A percentile compares a stretch with the other conserved stretches of the same genome.
These are phyloP conservation scores for Eolophus roseicapilla DNA, from an alignment of 2,113 vertebrate species.

Conservation along the genomic window DNA sequence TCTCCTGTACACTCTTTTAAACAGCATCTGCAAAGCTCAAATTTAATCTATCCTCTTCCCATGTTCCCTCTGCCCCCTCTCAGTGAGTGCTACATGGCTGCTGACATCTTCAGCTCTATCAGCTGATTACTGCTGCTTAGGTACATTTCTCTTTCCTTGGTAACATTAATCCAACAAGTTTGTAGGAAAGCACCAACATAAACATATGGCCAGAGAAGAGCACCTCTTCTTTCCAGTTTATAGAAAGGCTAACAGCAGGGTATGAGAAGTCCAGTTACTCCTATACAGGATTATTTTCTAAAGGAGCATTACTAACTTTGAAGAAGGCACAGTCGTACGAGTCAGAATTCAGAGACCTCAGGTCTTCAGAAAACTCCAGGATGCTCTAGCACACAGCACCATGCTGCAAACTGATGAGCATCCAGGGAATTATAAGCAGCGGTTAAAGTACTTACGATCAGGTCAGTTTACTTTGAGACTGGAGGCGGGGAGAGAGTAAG, in stretches of 20 bases:
- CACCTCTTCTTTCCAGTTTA: neutral
- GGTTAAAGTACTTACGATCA: neutral
- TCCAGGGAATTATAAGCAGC: neutral
- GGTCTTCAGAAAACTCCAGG: neutral
- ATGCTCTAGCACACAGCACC: neutral
- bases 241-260: neutral
- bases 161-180: neutral
- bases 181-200: neutral
- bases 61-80: neutral
- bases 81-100: neutral
- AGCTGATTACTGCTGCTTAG: neutral
- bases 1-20: neutral
- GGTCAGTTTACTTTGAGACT: neutral
- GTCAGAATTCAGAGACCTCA: neutral
- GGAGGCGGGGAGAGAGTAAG: neutral
- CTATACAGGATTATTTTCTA: neutral
- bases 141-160: neutral
- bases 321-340: neutral
- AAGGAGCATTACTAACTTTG: neutral
- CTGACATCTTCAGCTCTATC: neutral
- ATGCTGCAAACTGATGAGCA: neutral
- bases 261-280: neutral
- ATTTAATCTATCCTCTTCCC: too few relatives aligned
- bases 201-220: neutral
- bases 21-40: neutral